These are phyloP conservation scores for Hypena proboscidalis DNA, from an alignment of 2,888 invertebrate genomes.

Conservation along the genomic window DNA sequence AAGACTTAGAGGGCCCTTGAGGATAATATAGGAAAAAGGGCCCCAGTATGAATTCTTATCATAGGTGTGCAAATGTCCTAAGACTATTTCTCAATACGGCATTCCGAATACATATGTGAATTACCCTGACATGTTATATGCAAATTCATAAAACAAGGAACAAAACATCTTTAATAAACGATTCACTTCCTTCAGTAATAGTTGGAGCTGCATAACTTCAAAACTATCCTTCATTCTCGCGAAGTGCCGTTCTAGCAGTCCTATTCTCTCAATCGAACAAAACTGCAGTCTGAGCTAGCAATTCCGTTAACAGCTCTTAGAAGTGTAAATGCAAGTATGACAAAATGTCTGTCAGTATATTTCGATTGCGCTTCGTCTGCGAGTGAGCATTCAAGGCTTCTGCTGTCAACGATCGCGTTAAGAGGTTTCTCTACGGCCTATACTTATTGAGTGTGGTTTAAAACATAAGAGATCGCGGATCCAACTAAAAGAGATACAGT, in stretches of 20 bases:
- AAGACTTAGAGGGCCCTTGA: too few relatives aligned
- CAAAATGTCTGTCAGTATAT: conserved; percentile 22
- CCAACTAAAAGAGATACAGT: too few relatives aligned
- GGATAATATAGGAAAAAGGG: too few relatives aligned
- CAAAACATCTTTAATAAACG: too few relatives aligned
- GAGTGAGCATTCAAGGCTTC: conserved; percentile 45
- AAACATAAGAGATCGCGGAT: conserved; percentile 22
- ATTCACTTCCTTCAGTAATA: too few relatives aligned
- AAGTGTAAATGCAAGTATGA: neutral
- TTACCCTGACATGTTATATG: too few relatives aligned
- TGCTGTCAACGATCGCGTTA: conserved; percentile 42
- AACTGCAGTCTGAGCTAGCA: neutral
- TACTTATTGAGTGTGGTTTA: conserved; percentile 28
- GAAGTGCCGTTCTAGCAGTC: neutral
- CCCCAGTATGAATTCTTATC: too few relatives aligned
- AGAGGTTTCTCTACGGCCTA: conserved; percentile 44
- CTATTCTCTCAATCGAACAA: neutral
- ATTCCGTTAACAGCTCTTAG: neutral
- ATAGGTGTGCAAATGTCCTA: too few relatives aligned
- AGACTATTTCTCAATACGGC: too few relatives aligned
- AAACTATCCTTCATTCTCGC: neutral
- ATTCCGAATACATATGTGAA: too few relatives aligned
- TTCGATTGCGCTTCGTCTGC: conserved; percentile 14
- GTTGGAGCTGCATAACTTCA: too few relatives aligned
- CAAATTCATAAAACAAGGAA: too few relatives aligned